phyloP scores from a whole-genome alignment of 2,888 invertebrate species.

The Lasioglossum oenotherae region DNA sequence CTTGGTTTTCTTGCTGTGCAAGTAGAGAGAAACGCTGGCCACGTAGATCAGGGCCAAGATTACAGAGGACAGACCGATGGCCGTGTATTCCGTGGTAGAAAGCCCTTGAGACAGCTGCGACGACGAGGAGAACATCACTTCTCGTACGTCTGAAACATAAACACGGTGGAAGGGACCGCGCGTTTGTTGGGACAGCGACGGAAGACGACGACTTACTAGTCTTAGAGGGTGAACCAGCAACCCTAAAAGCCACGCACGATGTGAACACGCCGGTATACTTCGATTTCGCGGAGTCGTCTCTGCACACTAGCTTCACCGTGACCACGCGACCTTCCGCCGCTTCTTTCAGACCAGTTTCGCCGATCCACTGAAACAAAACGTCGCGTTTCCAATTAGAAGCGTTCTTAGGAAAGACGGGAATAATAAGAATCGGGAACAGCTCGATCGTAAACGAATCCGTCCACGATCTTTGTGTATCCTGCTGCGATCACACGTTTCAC shows the following conservation, averaged over 20 bases:
- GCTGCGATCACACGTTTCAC: not conserved
- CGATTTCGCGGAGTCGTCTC: constrained; percentile 87
- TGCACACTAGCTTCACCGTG: constrained; percentile 91
- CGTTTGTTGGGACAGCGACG: not conserved
- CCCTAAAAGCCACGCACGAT: constrained; percentile 94
- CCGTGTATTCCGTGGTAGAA: constrained; percentile 91
- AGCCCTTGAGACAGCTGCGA: constrained; percentile 87
- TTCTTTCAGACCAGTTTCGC: constrained; percentile 90
- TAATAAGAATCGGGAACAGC: not conserved
- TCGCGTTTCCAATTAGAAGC: not conserved
- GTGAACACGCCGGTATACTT: constrained; percentile 88
- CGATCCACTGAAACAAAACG: constrained; percentile 90
- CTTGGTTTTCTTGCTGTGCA: constrained; percentile 90
- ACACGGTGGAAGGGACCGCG: not conserved
- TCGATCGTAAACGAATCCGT: not conserved
- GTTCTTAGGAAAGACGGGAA: not conserved
- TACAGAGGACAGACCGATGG: constrained; percentile 93
- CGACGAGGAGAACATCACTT: constrained; percentile 90
- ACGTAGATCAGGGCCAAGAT: constrained; percentile 95
- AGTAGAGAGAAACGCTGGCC: constrained; percentile 92
- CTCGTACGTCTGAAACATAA: constrained; percentile 88
- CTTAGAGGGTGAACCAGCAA: constrained; percentile 92
- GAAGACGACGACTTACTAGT: constrained; percentile 85
- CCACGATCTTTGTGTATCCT: not conserved
- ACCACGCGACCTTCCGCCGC: constrained; percentile 93